These are phyloP conservation scores for Drosophila nigromelanica DNA, from an alignment of 1,140 invertebrate genomes.

Conservation along the genomic window DNA sequence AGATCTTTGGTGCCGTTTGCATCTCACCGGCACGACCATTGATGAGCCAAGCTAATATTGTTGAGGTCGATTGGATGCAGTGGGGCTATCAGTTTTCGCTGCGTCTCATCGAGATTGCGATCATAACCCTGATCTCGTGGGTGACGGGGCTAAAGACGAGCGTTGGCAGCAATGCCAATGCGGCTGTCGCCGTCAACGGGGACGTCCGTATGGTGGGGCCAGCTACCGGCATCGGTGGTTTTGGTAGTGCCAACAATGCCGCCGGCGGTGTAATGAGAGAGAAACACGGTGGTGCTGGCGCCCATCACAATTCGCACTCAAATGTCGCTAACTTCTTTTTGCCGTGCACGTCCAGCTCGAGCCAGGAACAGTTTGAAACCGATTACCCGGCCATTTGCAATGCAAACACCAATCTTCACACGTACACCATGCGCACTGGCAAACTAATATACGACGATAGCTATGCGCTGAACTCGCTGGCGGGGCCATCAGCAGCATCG, in stretches of 20 bases:
- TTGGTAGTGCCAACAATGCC: constrained; percentile 4
- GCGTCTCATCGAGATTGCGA: constrained; percentile 91
- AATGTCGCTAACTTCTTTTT: constrained; percentile 89
- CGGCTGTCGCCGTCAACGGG: constrained; percentile 19
- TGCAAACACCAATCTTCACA: constrained; percentile 92
- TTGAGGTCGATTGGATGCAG: constrained; percentile 90
- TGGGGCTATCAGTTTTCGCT: constrained; percentile 95
- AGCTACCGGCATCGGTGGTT: constrained; percentile 7
- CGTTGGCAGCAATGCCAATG: constrained; percentile 57
- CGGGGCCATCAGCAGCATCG: constrained; percentile 12
- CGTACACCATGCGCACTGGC: constrained; percentile 91
- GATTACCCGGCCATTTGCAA: constrained; percentile 93
- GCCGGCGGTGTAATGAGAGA: constrained; percentile 59
- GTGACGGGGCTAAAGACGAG: constrained; percentile 89
- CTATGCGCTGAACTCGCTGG: constrained; percentile 72
- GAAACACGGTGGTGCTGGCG: constrained; percentile 85
- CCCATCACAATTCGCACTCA: constrained; percentile 72
- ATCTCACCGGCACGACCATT: constrained; percentile 83
- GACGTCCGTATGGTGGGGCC: constrained; percentile 44
- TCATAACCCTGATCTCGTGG: constrained; percentile 92
- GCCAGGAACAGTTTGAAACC: constrained; percentile 90
- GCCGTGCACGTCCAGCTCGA: constrained; percentile 90
- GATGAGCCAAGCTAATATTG: constrained; percentile 49
- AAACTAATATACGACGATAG: constrained; percentile 90
- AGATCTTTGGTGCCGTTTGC: constrained; percentile 89